phyloP scores from a whole-genome alignment of 1,140 invertebrate genomes.

The Phymastichus coffea region DNA sequence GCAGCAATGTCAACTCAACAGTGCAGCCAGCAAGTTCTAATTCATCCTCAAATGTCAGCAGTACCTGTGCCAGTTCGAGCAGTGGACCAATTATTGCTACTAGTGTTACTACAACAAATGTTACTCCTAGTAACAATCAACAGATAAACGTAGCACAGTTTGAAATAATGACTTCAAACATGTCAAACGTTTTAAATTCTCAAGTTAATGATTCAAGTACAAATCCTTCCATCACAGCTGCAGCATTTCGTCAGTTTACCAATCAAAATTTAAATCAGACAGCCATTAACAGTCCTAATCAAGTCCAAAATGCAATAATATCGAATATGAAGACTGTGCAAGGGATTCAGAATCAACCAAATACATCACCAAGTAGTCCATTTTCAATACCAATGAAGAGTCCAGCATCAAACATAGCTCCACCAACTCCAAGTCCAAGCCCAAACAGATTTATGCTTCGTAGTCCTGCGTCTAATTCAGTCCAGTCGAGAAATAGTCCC shows the following conservation, averaged over 20 bases:
- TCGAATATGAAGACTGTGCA: constrained; percentile 51
- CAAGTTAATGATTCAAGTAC: constrained; percentile 31
- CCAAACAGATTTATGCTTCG: constrained; percentile 50
- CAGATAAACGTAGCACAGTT: constrained; percentile 48
- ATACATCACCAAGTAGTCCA: constrained; percentile 51
- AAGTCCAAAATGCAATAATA: constrained; percentile 42
- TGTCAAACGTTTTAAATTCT: constrained; percentile 47
- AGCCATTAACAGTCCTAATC: constrained; percentile 37
- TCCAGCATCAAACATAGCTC: constrained; percentile 54
- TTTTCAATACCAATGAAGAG: constrained; percentile 55
- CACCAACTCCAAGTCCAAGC: constrained; percentile 54
- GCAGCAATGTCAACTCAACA: constrained; percentile 38
- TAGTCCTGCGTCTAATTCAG: constrained; percentile 54
- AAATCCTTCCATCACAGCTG: constrained; percentile 26
- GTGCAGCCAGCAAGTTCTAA: constrained; percentile 32
- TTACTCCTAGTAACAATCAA: constrained; percentile 44
- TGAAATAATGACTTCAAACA: constrained; percentile 50
- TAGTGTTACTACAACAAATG: constrained; percentile 41
- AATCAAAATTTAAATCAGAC: constrained; percentile 29
- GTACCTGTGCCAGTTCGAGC: constrained; percentile 48
- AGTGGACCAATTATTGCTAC: constrained; percentile 45
- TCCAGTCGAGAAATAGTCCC: constrained; percentile 53
- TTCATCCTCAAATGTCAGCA: constrained; percentile 38
- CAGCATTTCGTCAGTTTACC: constrained; percentile 45
- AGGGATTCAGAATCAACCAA: constrained; percentile 49